These are phyloP conservation scores for Setipinna tenuifilis DNA, from an alignment of 2,797 vertebrate genomes.

Conservation along the genomic window DNA sequence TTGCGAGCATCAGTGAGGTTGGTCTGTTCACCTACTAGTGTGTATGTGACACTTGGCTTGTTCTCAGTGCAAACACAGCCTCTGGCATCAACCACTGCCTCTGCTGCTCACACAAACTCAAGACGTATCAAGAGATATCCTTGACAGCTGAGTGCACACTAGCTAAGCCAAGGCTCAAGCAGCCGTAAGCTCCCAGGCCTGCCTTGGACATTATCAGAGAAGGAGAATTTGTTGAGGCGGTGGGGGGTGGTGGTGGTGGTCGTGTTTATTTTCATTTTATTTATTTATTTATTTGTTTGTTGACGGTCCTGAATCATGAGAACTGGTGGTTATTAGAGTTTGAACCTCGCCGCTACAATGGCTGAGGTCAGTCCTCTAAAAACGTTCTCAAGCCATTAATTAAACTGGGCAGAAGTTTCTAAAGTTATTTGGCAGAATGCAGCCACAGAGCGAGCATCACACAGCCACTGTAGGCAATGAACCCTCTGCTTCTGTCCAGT, in stretches of 20 bases:
- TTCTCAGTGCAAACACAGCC: conserved; percentile 33
- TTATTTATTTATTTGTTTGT: neutral
- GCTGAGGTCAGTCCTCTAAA: neutral
- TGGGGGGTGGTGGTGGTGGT: neutral
- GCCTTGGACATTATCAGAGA: conserved; percentile 20
- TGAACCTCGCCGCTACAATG: neutral
- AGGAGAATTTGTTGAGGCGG: neutral
- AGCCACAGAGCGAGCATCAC: neutral
- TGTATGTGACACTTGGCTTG: neutral
- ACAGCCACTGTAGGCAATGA: neutral
- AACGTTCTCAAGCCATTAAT: neutral
- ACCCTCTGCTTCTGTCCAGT: neutral
- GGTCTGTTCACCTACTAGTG: conserved; percentile 24
- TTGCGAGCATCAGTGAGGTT: conserved; percentile 31
- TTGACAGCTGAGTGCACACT: conserved; percentile 25
- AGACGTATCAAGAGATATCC: conserved; percentile 30
- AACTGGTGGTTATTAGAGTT: neutral
- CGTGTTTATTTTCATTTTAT: neutral
- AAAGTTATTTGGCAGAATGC: neutral
- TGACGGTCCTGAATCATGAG: neutral
- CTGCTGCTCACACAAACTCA: conserved; percentile 25
- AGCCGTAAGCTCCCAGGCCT: conserved; percentile 19
- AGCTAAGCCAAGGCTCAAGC: neutral
- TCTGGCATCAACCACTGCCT: conserved; percentile 19
- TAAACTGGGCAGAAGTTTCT: neutral